Evolutionary conservation across 2,113 vertebrate genomes (phyloP).

Genomic region (Corydoras maculifer): DNA sequence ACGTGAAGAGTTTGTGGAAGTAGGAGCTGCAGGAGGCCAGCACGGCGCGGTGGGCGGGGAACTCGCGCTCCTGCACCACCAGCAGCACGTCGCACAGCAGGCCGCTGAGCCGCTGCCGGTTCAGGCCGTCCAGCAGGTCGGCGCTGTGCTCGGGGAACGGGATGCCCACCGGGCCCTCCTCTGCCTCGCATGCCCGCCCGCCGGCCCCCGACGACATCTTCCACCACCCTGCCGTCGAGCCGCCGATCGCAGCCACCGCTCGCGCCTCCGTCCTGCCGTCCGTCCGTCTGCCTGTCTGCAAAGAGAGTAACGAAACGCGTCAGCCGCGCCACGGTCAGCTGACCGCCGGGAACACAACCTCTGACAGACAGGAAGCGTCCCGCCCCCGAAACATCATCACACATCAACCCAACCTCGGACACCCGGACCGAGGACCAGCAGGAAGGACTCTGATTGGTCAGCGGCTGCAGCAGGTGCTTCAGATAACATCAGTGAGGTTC

Average conservation of each 20-base stretch:
- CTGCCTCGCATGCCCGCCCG: conserved; percentile 64
- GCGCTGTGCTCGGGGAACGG: conserved; percentile 97
- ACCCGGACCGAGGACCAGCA: background rate
- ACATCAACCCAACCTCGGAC: too few relatives aligned
- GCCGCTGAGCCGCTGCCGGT: conserved; percentile 88
- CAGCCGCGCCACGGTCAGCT: background rate
- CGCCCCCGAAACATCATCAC: too few relatives aligned
- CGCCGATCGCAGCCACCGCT: conserved; percentile 68
- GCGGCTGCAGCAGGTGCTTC: background rate
- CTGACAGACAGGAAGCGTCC: too few relatives aligned
- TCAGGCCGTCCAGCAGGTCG: conserved; percentile 89
- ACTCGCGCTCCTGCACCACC: conserved; percentile 86
- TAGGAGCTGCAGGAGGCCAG: conserved; percentile 95
- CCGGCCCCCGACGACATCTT: conserved; percentile 73
- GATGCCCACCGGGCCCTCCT: conserved; percentile 96
- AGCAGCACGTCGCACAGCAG: conserved; percentile 92
- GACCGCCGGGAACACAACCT: too few relatives aligned
- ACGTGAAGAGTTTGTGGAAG: conserved; percentile 98
- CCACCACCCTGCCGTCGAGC: conserved; percentile 79
- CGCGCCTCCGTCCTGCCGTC: conserved; percentile 75
- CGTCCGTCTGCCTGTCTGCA: conserved; percentile 69
- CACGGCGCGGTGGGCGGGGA: conserved; percentile 95
- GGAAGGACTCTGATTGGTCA: background rate
- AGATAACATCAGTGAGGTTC: conserved; percentile 5
- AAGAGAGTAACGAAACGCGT: background rate